Percentiles rank a stretch among this genome's conserved stretches.
These are phyloP conservation scores for Enoplosus armatus DNA, from an alignment of 2,797 vertebrate species.

Conservation along the genomic window DNA sequence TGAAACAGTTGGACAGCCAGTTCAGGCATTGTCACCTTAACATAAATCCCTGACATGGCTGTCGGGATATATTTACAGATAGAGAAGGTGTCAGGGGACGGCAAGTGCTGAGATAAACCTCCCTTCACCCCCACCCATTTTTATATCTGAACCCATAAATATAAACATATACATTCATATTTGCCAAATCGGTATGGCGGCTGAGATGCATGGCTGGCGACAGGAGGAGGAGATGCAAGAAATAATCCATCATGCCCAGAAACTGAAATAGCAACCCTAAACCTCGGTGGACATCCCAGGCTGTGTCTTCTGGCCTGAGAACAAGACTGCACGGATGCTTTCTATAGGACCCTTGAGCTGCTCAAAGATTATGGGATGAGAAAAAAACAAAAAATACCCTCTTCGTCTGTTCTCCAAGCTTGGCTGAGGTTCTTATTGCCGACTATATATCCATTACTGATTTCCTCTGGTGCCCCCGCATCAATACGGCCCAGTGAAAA, in stretches of 20 bases:
- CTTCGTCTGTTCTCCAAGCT: slow-evolving; percentile 70
- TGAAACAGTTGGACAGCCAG: slow-evolving; percentile 68
- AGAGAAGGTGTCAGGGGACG: slow-evolving; percentile 70
- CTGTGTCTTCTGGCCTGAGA: slow-evolving; percentile 72
- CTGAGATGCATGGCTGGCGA: slow-evolving; percentile 81
- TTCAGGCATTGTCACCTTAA: slow-evolving; percentile 77
- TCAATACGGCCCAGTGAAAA: slow-evolving; percentile 82
- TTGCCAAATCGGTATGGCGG: slow-evolving; percentile 75
- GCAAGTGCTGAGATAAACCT: slow-evolving; percentile 84
- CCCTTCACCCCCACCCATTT: slow-evolving; percentile 62
- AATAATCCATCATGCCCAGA: slow-evolving; percentile 86
- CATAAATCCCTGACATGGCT: slow-evolving; percentile 81
- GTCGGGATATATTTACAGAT: slow-evolving; percentile 81
- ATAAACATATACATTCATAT: slow-evolving; percentile 83
- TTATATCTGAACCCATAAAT: slow-evolving; percentile 80
- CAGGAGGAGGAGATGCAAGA: slow-evolving; percentile 71
- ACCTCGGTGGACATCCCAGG: slow-evolving; percentile 74
- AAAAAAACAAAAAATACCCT: slow-evolving; percentile 60
- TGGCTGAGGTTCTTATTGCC: slow-evolving; percentile 77
- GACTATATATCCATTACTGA: slow-evolving; percentile 86
- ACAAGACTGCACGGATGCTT: slow-evolving; percentile 73
- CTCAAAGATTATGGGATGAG: slow-evolving; percentile 78
- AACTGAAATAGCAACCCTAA: slow-evolving; percentile 81
- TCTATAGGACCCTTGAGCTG: slow-evolving; percentile 73
- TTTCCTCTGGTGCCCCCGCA: slow-evolving; percentile 81